Conservation (phyloP, 2,113 vertebrate genomes). For the Dasyurus viverrinus region DNA sequence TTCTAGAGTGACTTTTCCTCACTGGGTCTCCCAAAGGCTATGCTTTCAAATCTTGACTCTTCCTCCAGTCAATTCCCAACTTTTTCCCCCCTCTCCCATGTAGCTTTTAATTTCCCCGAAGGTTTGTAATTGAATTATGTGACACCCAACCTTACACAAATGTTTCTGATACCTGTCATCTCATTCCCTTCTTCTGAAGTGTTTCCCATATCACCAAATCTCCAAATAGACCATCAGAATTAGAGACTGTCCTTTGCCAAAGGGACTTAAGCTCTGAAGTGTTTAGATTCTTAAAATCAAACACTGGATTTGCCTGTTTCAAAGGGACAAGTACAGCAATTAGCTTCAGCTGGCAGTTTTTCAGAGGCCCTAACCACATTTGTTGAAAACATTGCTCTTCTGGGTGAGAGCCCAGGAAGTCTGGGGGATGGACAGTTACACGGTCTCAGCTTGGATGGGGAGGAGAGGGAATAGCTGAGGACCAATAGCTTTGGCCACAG, state of each 20-base stretch:
- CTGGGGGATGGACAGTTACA: not conserved
- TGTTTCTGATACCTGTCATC: not conserved
- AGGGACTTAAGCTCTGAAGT: not conserved
- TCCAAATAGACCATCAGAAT: not conserved
- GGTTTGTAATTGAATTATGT: not conserved
- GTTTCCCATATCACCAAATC: not conserved
- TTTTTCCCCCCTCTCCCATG: not conserved
- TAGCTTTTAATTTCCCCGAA: not conserved
- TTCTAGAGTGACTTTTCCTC: not conserved
- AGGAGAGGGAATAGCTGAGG: not conserved
- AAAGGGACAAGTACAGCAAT: constrained; percentile 18
- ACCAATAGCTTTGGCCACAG: not conserved
- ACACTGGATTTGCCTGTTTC: constrained; percentile 17
- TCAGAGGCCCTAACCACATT: not conserved
- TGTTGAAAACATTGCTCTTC: constrained; percentile 1
- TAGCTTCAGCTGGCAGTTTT: not conserved
- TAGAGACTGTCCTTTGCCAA: not conserved
- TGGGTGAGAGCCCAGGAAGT: constrained; percentile 16
- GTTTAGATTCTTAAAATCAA: constrained; percentile 9
- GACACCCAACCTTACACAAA: not conserved
- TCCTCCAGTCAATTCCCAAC: accelerated
- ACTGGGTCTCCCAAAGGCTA: not conserved
- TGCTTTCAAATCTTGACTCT: not conserved
- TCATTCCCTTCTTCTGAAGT: not conserved
- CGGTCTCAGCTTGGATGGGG: not conserved